Conservation (phyloP, 2,113 vertebrate genomes). For the Hypocryptadius cinnamomeus region DNA sequence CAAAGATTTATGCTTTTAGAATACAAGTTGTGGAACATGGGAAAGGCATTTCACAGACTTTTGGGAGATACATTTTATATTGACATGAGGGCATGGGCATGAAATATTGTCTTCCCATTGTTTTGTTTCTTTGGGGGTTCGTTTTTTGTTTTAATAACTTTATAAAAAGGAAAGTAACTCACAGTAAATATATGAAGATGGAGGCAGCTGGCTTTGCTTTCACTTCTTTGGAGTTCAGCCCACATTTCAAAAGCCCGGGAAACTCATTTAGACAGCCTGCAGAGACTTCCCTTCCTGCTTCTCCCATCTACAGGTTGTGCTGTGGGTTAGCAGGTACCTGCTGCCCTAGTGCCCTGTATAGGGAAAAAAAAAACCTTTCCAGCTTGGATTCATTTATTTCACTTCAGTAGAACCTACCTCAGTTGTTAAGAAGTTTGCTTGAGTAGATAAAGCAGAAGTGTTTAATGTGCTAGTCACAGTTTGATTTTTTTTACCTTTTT, state of each 20-base stretch:
- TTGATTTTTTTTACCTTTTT: neutral
- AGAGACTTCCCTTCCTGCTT: neutral
- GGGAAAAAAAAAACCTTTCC: neutral
- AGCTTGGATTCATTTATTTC: neutral
- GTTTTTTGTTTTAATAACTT: neutral
- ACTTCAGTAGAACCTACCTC: neutral
- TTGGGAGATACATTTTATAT: neutral
- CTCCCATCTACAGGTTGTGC: neutral
- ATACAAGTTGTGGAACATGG: neutral
- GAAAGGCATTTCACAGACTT: neutral
- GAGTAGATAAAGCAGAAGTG: neutral
- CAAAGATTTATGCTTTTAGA: neutral
- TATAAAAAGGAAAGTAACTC: neutral
- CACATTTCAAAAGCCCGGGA: neutral
- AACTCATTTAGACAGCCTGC: neutral
- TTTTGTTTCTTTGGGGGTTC: rapidly evolving
- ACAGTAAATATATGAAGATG: neutral
- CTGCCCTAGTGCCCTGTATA: neutral
- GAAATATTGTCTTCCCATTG: neutral
- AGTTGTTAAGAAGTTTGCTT: neutral
- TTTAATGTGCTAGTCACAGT: neutral
- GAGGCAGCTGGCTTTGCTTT: neutral
- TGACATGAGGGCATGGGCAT: neutral
- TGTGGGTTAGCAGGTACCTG: neutral
- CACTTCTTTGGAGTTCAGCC: neutral